phyloP scores from a whole-genome alignment of 2,113 vertebrate genomes.

The Pithys albifrons region DNA sequence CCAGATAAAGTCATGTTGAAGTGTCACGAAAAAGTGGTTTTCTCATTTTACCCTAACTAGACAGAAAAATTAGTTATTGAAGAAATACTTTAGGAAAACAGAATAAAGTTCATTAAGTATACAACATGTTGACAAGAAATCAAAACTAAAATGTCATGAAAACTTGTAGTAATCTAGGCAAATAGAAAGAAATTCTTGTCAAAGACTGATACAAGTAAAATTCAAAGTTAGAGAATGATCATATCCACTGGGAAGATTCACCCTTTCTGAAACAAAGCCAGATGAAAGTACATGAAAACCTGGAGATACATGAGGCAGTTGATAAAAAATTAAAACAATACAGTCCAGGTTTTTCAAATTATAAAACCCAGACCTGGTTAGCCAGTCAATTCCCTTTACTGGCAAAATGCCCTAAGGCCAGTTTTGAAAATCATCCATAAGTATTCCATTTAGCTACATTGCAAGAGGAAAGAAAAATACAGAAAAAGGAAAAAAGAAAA shows the following conservation, averaged over 20 bases:
- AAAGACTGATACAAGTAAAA: neutral
- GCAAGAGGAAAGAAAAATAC: neutral
- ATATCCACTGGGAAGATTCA: slow-evolving; percentile 8
- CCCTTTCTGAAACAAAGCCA: neutral
- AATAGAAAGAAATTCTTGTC: neutral
- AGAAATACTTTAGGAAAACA: neutral
- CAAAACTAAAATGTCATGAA: neutral
- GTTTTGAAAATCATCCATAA: slow-evolving; percentile 8
- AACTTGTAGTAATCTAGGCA: neutral
- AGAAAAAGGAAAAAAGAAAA: neutral
- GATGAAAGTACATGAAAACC: neutral
- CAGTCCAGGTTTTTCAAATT: slow-evolving; percentile 35
- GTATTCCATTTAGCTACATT: slow-evolving; percentile 1
- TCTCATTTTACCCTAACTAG: neutral
- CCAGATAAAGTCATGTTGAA: neutral
- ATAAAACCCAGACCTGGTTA: slow-evolving; percentile 4
- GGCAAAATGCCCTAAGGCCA: neutral
- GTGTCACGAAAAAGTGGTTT: neutral
- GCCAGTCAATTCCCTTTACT: slow-evolving; percentile 12
- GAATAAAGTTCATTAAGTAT: neutral
- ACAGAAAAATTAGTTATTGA: neutral
- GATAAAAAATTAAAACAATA: slow-evolving; percentile 24
- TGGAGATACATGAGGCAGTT: neutral
- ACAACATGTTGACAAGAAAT: neutral
- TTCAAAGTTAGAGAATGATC: neutral